Evolutionary conservation across 2,797 vertebrate genomes (phyloP).

Genomic region (Mionectes olivaceus): DNA sequence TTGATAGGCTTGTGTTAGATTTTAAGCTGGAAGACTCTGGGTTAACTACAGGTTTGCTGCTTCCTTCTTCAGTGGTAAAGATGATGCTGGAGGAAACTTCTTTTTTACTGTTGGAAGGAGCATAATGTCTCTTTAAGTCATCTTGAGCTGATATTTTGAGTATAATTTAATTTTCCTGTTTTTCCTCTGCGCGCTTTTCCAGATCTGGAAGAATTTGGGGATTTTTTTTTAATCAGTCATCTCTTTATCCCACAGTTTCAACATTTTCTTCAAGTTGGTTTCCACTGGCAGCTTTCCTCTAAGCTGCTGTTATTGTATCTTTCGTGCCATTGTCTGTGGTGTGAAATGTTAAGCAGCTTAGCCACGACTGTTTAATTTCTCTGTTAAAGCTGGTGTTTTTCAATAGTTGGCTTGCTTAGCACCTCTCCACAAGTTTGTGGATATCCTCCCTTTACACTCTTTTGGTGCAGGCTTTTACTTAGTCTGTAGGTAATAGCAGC

Average conservation of each 20-base stretch:
- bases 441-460: not conserved
- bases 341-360: constrained; percentile 51
- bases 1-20: not conserved
- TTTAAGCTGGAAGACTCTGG: not conserved
- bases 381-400: not conserved
- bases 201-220: not conserved
- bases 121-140: not conserved
- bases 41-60: not conserved
- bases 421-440: not conserved
- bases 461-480: not conserved
- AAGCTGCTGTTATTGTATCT: constrained; percentile 39
- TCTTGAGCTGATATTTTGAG: not conserved
- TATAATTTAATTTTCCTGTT: not conserved
- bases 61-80: not conserved
- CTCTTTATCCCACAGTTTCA: not conserved
- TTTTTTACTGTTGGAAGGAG: not conserved
- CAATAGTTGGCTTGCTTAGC: constrained; percentile 8
- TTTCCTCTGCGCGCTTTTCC: not conserved
- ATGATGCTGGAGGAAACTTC: not conserved
- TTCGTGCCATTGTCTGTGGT: constrained; percentile 20
- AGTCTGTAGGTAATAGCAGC: not conserved
- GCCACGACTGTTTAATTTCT: constrained; percentile 44
- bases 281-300: constrained; percentile 28
- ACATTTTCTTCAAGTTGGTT: not conserved
- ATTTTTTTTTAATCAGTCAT: not conserved